phyloP scores from a whole-genome alignment of 2,797 vertebrate species.

The Philypnodon macrostomus region DNA sequence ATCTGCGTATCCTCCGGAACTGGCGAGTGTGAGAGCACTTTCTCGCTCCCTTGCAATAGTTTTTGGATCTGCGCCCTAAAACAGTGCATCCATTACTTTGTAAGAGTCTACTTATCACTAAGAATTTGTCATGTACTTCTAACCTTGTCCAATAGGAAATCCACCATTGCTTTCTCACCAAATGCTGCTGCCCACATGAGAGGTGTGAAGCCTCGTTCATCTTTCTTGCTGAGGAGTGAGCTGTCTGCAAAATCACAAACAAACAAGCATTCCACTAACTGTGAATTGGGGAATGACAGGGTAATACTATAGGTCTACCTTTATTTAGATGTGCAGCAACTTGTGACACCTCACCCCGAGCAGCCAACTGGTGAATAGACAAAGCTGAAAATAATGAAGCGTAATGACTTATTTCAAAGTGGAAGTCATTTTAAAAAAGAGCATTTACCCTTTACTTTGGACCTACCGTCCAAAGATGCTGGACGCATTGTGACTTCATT shows the following conservation, averaged over 20 bases:
- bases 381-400: constrained; percentile 70
- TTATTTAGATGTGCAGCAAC: constrained; percentile 83
- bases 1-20: constrained; percentile 91
- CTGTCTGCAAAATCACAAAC: constrained; percentile 68
- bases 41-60: constrained; percentile 87
- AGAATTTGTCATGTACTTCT: constrained; percentile 19
- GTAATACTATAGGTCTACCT: constrained; percentile 70
- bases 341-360: constrained; percentile 89
- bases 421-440: too few species aligned
- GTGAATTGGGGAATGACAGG: not conserved
- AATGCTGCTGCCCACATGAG: constrained; percentile 96
- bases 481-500: constrained; percentile 89
- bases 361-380: constrained; percentile 93
- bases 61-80: constrained; percentile 88
- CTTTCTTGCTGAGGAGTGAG: constrained; percentile 84
- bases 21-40: constrained; percentile 90
- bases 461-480: constrained; percentile 90
- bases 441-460: not conserved
- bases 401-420: too few species aligned
- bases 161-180: constrained; percentile 88
- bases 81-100: too few species aligned
- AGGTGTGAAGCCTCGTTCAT: constrained; percentile 92
- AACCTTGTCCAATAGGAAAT: constrained; percentile 88
- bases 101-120: too few species aligned
- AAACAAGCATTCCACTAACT: not conserved